phyloP scores from a whole-genome alignment of 2,113 vertebrate genomes.

The Callipepla californica region DNA sequence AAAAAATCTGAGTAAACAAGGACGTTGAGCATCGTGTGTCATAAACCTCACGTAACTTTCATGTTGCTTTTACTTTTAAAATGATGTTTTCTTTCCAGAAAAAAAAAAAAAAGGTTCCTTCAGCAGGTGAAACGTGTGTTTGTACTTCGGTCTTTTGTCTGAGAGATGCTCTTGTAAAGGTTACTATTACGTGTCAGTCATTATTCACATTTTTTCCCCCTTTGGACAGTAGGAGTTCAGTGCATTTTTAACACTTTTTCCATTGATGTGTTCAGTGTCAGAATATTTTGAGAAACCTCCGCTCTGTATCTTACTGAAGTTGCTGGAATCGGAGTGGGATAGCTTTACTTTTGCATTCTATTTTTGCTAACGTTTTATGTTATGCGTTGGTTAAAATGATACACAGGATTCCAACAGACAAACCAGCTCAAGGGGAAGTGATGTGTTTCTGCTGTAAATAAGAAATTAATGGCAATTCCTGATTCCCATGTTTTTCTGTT shows the following conservation, averaged over 20 bases:
- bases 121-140: not conserved
- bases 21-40: not conserved
- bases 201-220: not conserved
- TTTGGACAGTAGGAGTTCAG: not conserved
- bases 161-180: not conserved
- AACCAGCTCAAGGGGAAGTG: not conserved
- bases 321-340: not conserved
- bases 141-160: not conserved
- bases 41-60: not conserved
- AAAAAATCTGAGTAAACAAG: not conserved
- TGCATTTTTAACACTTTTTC: not conserved
- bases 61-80: not conserved
- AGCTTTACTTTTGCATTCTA: not conserved
- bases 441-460: not conserved
- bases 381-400: not conserved
- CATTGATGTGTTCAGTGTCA: not conserved
- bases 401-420: not conserved
- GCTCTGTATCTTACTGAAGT: not conserved
- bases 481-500: not conserved
- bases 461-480: not conserved
- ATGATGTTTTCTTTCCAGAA: not conserved
- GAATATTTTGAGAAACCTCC: not conserved
- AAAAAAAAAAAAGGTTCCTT: not conserved
- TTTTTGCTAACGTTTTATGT: not conserved
- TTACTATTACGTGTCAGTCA: not conserved